Evolutionary conservation across 2,888 invertebrate genomes (phyloP).

Genomic region (Epiblema foenella): DNA sequence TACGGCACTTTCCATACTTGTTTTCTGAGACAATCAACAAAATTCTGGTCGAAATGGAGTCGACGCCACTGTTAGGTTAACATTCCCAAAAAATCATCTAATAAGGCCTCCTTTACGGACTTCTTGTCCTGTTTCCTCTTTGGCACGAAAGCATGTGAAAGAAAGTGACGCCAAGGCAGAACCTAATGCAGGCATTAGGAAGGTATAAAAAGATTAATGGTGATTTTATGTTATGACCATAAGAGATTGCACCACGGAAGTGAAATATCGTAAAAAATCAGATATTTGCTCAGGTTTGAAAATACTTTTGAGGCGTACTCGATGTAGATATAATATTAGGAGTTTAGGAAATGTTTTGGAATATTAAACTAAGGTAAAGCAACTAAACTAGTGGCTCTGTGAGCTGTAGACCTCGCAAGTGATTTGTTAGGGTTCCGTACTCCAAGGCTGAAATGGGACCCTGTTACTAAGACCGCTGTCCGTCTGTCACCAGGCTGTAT

Average conservation of each 20-base stretch:
- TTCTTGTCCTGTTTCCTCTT: not conserved
- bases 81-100: not conserved
- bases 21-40: not conserved
- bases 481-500: too few species aligned
- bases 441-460: too few species aligned
- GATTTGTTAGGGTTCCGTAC: too few species aligned
- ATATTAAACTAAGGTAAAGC: not conserved
- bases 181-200: not conserved
- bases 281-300: not conserved
- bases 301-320: not conserved
- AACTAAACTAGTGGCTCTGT: too few species aligned
- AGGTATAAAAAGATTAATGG: conserved; percentile 9
- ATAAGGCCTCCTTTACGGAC: not conserved
- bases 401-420: too few species aligned
- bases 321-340: conserved; percentile 5
- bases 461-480: too few species aligned
- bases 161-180: not conserved
- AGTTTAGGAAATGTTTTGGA: not conserved
- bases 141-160: not conserved
- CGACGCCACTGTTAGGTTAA: not conserved
- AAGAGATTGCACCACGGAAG: not conserved
- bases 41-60: not conserved
- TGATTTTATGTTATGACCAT: conserved; percentile 12
- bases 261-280: too few species aligned
- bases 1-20: not conserved